Evolutionary conservation across 2,888 invertebrate species (phyloP).

Genomic region (Andrena praecox): DNA sequence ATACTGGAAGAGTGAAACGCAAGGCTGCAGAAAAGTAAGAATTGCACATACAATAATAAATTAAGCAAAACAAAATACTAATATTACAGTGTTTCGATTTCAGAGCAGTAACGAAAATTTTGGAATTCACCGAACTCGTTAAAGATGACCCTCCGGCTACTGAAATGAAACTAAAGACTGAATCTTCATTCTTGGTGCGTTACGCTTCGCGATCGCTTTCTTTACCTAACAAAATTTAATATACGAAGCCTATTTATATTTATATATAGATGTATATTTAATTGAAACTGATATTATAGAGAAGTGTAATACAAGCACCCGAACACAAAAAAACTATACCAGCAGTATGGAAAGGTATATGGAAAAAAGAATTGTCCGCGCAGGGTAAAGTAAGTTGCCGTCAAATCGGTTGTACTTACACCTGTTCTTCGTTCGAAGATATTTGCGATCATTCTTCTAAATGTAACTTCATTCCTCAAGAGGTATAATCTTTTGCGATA

Average conservation of each 20-base stretch:
- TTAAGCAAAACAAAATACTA: background rate
- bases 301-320: constrained; percentile 62
- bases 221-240: background rate
- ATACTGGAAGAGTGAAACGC: constrained; percentile 74
- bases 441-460: constrained; percentile 77
- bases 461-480: constrained; percentile 76
- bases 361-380: constrained; percentile 74
- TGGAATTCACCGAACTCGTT: constrained; percentile 76
- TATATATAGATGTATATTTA: constrained; percentile 2
- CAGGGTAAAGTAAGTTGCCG: constrained; percentile 74
- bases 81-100: constrained; percentile 43
- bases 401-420: constrained; percentile 78
- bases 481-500: constrained; percentile 57
- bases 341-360: constrained; percentile 70
- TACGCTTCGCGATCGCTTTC: constrained; percentile 7
- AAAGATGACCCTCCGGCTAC: constrained; percentile 61
- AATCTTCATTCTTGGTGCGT: constrained; percentile 60
- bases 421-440: constrained; percentile 68
- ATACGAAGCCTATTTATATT: background rate
- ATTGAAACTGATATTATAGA: constrained; percentile 59
- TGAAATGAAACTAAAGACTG: constrained; percentile 62
- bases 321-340: constrained; percentile 69
- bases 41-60: constrained; percentile 20
- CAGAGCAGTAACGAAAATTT: constrained; percentile 81
- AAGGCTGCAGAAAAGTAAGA: constrained; percentile 85